phyloP scores from a whole-genome alignment of 2,888 invertebrate species.

The Harpalus rubripes region DNA sequence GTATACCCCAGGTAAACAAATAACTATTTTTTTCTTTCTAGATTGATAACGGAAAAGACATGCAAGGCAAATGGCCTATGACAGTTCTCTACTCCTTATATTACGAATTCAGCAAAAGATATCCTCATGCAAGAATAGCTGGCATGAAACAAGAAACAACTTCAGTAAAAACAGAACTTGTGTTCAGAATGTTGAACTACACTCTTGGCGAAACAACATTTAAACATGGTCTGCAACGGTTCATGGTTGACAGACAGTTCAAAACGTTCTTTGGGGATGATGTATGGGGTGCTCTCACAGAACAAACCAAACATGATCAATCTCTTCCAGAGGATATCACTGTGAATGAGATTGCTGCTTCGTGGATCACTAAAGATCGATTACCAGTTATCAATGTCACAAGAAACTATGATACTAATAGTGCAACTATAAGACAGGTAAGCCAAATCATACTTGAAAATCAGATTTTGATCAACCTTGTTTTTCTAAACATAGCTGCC shows the following conservation, averaged over 20 bases:
- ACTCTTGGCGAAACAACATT: constrained; percentile 89
- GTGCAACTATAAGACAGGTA: constrained; percentile 84
- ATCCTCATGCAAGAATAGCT: constrained; percentile 88
- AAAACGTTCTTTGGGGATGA: constrained; percentile 88
- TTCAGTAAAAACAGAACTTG: constrained; percentile 86
- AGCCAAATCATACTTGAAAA: constrained; percentile 24
- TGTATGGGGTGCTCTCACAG: constrained; percentile 87
- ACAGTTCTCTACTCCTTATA: constrained; percentile 88
- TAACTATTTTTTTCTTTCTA: constrained; percentile 71
- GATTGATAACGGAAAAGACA: constrained; percentile 85
- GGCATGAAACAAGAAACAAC: constrained; percentile 87
- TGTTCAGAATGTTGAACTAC: constrained; percentile 94
- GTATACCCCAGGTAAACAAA: no score
- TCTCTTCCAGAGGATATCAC: constrained; percentile 80
- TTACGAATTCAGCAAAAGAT: constrained; percentile 89
- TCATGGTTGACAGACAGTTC: constrained; percentile 82
- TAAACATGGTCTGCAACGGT: constrained; percentile 84
- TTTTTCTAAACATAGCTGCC: neutral
- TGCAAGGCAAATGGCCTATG: constrained; percentile 90
- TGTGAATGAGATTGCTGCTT: constrained; percentile 85
- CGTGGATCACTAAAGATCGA: constrained; percentile 91
- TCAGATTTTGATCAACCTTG: neutral
- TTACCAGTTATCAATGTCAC: constrained; percentile 86
- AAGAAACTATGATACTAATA: constrained; percentile 83
- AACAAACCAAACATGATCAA: constrained; percentile 82